These are phyloP conservation scores for Calameuta pallipes DNA, from an alignment of 2,888 invertebrate species.

Conservation along the genomic window DNA sequence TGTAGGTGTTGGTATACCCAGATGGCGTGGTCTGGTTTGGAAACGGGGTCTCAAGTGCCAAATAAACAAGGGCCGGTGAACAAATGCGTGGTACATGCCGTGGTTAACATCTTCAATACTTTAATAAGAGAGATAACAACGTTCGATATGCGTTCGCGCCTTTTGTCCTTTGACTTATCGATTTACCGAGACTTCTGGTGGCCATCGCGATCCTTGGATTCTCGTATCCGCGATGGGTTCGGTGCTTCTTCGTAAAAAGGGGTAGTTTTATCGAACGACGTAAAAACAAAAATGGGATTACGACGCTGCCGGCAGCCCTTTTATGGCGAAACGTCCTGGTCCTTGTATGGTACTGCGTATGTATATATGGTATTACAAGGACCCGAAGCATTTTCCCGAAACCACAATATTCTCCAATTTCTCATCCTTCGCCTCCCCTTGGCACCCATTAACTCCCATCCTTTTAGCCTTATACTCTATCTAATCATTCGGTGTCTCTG, in stretches of 20 bases:
- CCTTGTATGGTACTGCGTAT: background rate
- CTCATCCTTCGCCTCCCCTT: background rate
- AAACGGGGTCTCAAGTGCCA: background rate
- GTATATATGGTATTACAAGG: background rate
- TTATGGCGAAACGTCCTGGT: background rate
- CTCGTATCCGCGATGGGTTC: background rate
- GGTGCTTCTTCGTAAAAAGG: background rate
- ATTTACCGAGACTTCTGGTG: background rate
- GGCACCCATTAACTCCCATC: background rate
- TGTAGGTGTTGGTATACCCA: background rate
- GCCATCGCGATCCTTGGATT: background rate
- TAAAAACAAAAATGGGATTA: slow-evolving; percentile 17
- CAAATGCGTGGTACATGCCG: background rate
- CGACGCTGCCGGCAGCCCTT: background rate
- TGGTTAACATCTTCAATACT: background rate
- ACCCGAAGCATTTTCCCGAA: slow-evolving; percentile 34
- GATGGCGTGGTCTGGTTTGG: background rate
- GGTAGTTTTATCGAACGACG: slow-evolving; percentile 26
- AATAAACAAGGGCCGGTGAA: background rate
- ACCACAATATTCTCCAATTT: slow-evolving; percentile 28
- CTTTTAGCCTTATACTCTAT: slow-evolving; percentile 16
- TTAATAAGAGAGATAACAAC: background rate
- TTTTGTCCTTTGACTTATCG: background rate
- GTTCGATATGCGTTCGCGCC: background rate
- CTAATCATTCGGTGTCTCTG: slow-evolving; percentile 25